phyloP scores from a whole-genome alignment of 2,113 vertebrate genomes.

The Gymnarchus niloticus region DNA sequence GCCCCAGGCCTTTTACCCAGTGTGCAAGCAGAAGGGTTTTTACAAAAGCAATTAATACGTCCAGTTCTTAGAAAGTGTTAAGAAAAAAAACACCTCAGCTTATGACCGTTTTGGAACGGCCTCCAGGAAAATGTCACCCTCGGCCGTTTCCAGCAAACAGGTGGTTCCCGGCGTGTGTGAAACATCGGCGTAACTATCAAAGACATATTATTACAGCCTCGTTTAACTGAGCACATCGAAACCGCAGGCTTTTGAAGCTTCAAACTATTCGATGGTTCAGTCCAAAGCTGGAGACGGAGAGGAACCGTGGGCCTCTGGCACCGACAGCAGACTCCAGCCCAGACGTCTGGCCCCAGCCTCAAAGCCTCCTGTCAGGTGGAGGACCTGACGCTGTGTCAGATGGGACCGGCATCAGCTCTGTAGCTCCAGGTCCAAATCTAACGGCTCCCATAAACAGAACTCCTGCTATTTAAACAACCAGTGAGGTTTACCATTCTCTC shows the following conservation, averaged over 20 bases:
- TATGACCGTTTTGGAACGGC: background rate
- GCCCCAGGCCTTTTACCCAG: background rate
- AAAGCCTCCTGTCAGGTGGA: background rate
- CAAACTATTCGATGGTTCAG: background rate
- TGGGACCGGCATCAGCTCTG: constrained; percentile 16
- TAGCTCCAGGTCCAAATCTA: background rate
- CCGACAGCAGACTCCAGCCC: background rate
- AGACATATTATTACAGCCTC: background rate
- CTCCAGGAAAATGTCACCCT: background rate
- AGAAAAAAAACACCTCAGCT: background rate
- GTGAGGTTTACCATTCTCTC: background rate
- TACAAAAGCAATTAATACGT: background rate
- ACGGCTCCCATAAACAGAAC: background rate
- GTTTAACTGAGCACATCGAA: background rate
- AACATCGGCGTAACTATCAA: background rate
- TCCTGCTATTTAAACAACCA: background rate
- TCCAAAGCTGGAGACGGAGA: constrained; percentile 1
- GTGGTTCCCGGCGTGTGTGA: background rate
- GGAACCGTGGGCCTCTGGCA: background rate
- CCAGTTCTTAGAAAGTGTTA: background rate
- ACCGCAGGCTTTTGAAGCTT: background rate
- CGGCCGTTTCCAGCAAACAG: background rate
- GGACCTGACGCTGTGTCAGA: background rate
- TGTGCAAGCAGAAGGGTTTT: background rate
- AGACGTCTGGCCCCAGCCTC: background rate